phyloP scores from a whole-genome alignment of 2,797 vertebrate genomes.

The Phataginus tricuspis region DNA sequence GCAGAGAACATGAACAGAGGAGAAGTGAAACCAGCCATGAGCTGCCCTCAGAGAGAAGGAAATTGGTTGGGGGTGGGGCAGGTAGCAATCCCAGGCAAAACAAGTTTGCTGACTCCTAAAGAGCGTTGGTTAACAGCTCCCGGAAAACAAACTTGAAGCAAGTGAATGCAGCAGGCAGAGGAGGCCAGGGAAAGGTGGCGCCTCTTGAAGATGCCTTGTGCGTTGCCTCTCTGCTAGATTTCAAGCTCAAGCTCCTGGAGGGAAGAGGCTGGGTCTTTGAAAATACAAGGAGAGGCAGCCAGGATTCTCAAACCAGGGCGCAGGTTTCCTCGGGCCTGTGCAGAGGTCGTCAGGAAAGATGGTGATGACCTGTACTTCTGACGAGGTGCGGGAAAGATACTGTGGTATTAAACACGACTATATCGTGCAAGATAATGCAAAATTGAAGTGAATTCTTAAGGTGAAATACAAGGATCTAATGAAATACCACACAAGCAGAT shows the following conservation, averaged over 20 bases:
- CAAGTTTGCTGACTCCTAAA: background rate
- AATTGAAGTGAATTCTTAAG: background rate
- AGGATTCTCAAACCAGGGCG: background rate
- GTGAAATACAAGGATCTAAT: background rate
- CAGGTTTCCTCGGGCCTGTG: background rate
- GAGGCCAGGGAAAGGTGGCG: background rate
- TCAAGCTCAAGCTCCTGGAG: background rate
- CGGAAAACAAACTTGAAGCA: slow-evolving; percentile 9
- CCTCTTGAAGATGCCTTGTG: background rate
- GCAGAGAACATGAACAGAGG: slow-evolving; percentile 26
- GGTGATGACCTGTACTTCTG: background rate
- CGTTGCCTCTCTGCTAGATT: background rate
- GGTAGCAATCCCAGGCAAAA: background rate
- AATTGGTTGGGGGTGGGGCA: background rate
- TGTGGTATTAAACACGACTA: background rate
- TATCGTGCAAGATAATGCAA: background rate
- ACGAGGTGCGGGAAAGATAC: background rate
- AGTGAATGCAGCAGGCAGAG: background rate
- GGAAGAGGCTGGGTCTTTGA: background rate
- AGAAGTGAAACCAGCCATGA: background rate
- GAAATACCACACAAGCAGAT: background rate
- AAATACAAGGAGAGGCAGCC: background rate
- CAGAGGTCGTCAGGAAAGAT: background rate
- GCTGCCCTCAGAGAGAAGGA: slow-evolving; percentile 25
- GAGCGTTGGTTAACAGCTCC: background rate